A percentile compares a stretch with the other conserved stretches of the same genome.
Conservation (phyloP, 2,888 invertebrate species). For the Oscheius sp. region DNA sequence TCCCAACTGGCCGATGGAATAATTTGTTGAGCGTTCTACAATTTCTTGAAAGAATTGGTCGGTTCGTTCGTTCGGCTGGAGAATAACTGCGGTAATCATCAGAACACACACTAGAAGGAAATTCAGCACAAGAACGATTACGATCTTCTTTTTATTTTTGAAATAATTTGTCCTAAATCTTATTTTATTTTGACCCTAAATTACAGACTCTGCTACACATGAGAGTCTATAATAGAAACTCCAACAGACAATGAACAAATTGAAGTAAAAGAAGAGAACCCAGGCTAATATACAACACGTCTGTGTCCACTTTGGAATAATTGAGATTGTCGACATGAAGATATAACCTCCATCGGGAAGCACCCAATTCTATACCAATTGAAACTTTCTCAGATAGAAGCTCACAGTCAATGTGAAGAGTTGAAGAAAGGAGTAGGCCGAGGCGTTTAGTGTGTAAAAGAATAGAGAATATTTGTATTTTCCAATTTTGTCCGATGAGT, state of each 20-base stretch:
- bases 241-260: constrained; percentile 2
- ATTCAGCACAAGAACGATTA: not conserved
- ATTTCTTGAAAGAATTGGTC: not conserved
- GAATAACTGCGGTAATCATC: not conserved
- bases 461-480: constrained; percentile 11
- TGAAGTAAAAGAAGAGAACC: not conserved
- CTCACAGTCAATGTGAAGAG: not conserved
- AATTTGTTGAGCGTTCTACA: not conserved
- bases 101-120: not conserved
- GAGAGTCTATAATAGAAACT: not conserved
- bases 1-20: not conserved
- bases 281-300: not conserved
- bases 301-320: not conserved
- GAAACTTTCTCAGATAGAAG: not conserved
- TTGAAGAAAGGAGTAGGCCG: not conserved
- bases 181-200: not conserved
- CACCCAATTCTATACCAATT: not conserved
- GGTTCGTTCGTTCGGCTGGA: not conserved
- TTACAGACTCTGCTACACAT: not conserved
- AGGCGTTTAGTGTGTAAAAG: not conserved
- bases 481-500: constrained; percentile 10
- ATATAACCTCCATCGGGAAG: constrained; percentile 1
- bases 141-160: not conserved
- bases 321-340: not conserved
- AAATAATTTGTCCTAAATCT: constrained; percentile 1